Evolutionary conservation across 2,113 vertebrate genomes (phyloP).

Genomic region (Carlito syrichta): DNA sequence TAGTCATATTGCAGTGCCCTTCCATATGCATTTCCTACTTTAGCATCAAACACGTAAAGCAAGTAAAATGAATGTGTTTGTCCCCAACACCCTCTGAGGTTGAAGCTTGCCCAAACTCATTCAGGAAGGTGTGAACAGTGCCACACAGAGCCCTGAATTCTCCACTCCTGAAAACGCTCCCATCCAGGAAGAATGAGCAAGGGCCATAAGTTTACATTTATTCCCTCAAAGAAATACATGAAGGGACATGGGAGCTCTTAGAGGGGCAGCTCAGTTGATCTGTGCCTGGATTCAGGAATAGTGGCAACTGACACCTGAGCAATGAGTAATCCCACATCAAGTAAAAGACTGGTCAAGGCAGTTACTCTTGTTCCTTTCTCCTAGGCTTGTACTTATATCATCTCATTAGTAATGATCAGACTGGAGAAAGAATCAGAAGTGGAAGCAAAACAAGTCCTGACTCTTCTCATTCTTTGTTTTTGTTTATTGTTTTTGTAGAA

Average conservation of each 20-base stretch:
- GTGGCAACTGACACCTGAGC: not conserved
- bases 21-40: not conserved
- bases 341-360: not conserved
- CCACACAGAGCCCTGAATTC: not conserved
- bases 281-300: not conserved
- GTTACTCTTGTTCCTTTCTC: not conserved
- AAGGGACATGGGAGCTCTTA: not conserved
- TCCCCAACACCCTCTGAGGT: not conserved
- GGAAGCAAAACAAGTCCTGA: not conserved
- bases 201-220: not conserved
- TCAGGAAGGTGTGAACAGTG: not conserved
- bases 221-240: not conserved
- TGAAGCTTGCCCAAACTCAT: not conserved
- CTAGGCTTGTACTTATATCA: not conserved
- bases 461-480: too few species aligned
- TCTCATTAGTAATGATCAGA: not conserved
- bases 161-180: not conserved
- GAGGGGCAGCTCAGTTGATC: fast-evolving
- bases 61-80: not conserved
- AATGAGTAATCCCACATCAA: not conserved
- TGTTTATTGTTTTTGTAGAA: too few species aligned
- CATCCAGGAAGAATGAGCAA: not conserved
- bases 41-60: not conserved
- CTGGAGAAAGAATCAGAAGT: not conserved
- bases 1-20: not conserved